These are phyloP conservation scores for Anthrax anthrax DNA, from an alignment of 2,888 invertebrate species.

Conservation along the genomic window DNA sequence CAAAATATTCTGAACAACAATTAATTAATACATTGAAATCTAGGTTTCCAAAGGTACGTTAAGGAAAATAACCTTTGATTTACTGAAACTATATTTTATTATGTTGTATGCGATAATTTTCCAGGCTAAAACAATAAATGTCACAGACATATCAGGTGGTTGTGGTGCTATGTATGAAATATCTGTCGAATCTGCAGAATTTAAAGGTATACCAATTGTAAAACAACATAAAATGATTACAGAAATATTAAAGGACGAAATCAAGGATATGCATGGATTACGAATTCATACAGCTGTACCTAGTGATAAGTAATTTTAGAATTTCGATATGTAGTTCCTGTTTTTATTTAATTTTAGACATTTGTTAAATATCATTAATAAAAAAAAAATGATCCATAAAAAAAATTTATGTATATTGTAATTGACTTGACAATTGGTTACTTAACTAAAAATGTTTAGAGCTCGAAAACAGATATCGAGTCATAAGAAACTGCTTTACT, in stretches of 20 bases:
- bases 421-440: too few species aligned
- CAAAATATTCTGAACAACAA: conserved; percentile 11
- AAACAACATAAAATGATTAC: conserved; percentile 64
- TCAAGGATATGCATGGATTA: conserved; percentile 71
- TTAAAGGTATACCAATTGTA: conserved; percentile 50
- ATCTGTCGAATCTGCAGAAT: conserved; percentile 51
- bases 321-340: too few species aligned
- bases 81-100: too few species aligned
- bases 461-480: too few species aligned
- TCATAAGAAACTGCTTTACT: too few species aligned
- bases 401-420: too few species aligned
- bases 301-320: too few species aligned
- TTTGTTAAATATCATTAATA: too few species aligned
- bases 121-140: conserved; percentile 35
- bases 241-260: conserved; percentile 57
- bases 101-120: background rate
- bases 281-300: conserved; percentile 55
- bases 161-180: conserved; percentile 73
- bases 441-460: too few species aligned
- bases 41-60: conserved; percentile 12
- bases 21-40: conserved; percentile 7
- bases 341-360: too few species aligned
- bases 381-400: too few species aligned
- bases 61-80: background rate
- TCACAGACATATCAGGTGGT: conserved; percentile 62